A percentile compares a stretch with the other conserved stretches of the same genome.
Evolutionary conservation across 2,113 vertebrate genomes (phyloP).

Genomic region (Ornithorhynchus anatinus): DNA sequence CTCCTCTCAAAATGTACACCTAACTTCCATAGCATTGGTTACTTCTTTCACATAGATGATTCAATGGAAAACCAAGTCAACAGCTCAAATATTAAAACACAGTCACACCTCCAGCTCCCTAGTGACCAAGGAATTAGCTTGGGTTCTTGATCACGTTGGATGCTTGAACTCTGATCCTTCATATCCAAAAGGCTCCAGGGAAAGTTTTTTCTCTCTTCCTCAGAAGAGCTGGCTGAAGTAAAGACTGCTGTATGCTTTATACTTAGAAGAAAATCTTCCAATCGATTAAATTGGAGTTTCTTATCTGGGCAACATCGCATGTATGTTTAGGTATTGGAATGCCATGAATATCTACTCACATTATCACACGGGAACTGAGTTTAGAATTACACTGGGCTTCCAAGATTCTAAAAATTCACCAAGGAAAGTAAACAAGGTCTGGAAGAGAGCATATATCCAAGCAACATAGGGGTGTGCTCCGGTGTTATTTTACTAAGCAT

Average conservation of each 20-base stretch:
- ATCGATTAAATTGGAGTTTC: background rate
- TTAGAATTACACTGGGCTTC: background rate
- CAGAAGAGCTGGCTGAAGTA: fast-evolving
- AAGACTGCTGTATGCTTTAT: fast-evolving
- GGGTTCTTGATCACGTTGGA: background rate
- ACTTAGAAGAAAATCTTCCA: background rate
- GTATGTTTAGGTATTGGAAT: background rate
- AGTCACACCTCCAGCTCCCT: background rate
- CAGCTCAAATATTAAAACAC: background rate
- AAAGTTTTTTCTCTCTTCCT: background rate
- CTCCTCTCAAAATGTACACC: slow-evolving; percentile 15
- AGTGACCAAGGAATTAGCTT: background rate
- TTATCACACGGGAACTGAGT: no score
- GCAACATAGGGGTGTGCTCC: background rate
- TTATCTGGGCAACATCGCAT: background rate
- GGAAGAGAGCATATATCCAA: background rate
- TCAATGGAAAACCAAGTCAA: fast-evolving
- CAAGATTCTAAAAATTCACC: background rate
- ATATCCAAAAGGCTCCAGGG: background rate
- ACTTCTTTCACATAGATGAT: fast-evolving
- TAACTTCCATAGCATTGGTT: background rate
- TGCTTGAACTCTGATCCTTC: no score
- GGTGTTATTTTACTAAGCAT: background rate
- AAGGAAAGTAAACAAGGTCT: background rate
- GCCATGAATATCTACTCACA: background rate